Base-by-base conservation (phyloP, 2,888 invertebrate species). In the Amphipyra tragopoginis region DNA sequence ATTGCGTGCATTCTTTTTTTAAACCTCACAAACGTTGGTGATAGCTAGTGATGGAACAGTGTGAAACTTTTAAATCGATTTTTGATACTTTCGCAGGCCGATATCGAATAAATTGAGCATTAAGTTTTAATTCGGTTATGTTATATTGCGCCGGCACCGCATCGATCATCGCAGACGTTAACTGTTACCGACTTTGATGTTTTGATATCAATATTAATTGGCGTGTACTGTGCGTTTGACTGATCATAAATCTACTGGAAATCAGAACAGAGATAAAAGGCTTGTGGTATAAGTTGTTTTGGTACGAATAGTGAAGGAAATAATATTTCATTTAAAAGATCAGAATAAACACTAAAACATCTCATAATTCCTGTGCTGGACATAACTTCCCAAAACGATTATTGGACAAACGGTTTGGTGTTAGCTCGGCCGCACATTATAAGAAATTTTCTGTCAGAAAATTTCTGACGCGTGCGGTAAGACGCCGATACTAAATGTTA, bases 171-270 rank as follows among this genome's bases (percentile, higher is more conserved):
- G 66, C 73, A 61, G 79, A 82, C 80, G 73, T 80, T 79, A 81
- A 84, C 81, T 79, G 80, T 83, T 82, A 67, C 86, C 82, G 88
- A 80, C 83, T 89, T 88, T 85, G 88, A 89, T 84, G 82, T 84
- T 82, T 80, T 70, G 80, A 80, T 87, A 86, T 85, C 85, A 85
- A 85, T 86, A 90, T 87, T 87, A 87, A 90, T 88, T 87, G 87
- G 84, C 78, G 76, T 67, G 54, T 67, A 59, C 70, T 65, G 59
- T 81, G 83, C 69, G 69, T 82, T 80, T 83, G 86, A 85, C 81
- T 81, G 81, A 79, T 83, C 82, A 81, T 85, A 84, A 87, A 87
- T 86, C 80, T 80, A 69, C 65, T 56, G 53, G 56, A 66, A 77
- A 77, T 62, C 67, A 47, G 60, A 56, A 7, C 48, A 53, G 44